These are phyloP conservation scores for Coelopa pilipes DNA, from an alignment of 2,888 invertebrate species.

Conservation along the genomic window DNA sequence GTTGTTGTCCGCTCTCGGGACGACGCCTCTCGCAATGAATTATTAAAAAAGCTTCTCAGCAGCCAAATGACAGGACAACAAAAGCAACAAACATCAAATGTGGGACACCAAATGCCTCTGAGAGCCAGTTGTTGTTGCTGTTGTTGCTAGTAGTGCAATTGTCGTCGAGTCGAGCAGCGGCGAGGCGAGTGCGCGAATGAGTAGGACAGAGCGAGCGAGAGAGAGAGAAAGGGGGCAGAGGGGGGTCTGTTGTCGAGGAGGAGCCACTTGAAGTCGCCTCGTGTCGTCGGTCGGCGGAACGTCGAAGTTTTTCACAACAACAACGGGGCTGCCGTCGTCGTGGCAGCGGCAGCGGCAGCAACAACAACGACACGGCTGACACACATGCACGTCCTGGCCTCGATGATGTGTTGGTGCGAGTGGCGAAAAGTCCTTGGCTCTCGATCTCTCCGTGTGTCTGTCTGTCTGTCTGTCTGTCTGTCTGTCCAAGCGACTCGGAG, in stretches of 20 bases:
- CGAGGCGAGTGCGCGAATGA: too few relatives aligned
- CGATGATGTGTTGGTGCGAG: too few relatives aligned
- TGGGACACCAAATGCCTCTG: background rate
- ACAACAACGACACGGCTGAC: too few relatives aligned
- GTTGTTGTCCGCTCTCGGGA: background rate
- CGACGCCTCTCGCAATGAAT: background rate
- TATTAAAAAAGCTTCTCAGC: constrained; percentile 12
- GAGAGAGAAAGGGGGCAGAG: too few relatives aligned
- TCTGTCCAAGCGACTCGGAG: constrained; percentile 45
- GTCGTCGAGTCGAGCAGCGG: background rate
- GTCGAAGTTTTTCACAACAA: too few relatives aligned
- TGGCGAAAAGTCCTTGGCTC: background rate
- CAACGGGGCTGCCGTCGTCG: too few relatives aligned
- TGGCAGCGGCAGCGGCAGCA: too few relatives aligned
- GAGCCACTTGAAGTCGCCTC: constrained; percentile 14
- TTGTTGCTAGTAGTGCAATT: constrained; percentile 6
- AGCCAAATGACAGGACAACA: constrained; percentile 10
- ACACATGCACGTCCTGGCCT: too few relatives aligned
- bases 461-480: constrained; percentile 30
- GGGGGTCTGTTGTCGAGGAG: background rate
- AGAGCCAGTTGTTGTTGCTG: background rate
- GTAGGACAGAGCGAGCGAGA: too few relatives aligned
- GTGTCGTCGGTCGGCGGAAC: too few relatives aligned
- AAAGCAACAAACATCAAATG: too few relatives aligned
- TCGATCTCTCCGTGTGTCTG: constrained; percentile 13